Conservation (phyloP, 2,888 invertebrate genomes). For the Napeogenes inachia region DNA sequence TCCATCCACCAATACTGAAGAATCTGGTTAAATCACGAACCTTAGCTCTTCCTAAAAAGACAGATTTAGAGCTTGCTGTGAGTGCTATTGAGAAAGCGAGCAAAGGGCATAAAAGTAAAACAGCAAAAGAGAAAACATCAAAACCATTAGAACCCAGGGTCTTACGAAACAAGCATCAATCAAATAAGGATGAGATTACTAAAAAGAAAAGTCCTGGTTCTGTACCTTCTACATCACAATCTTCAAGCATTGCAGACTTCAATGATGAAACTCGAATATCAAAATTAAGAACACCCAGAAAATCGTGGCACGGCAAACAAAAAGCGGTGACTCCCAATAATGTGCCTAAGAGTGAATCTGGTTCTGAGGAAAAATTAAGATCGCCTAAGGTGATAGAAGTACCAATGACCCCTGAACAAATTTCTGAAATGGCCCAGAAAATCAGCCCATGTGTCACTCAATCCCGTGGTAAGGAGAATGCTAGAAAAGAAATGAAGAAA, state of each 20-base stretch:
- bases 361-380: constrained; percentile 55
- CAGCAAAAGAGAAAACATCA: constrained; percentile 40
- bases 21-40: constrained; percentile 40
- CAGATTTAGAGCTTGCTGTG: constrained; percentile 33
- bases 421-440: constrained; percentile 44
- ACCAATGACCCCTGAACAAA: constrained; percentile 50
- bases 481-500: constrained; percentile 73
- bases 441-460: constrained; percentile 75
- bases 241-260: constrained; percentile 9
- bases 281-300: constrained; percentile 1
- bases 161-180: neutral
- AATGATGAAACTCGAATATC: neutral
- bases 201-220: neutral
- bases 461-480: constrained; percentile 78
- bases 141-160: constrained; percentile 16
- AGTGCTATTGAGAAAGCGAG: constrained; percentile 30
- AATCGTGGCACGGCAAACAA: neutral
- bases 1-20: constrained; percentile 69
- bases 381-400: constrained; percentile 47
- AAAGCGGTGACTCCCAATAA: neutral
- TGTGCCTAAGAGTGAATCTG: constrained; percentile 60
- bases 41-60: constrained; percentile 31
- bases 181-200: constrained; percentile 3
- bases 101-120: constrained; percentile 3
- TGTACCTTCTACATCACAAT: neutral